A percentile compares a stretch with the other conserved stretches of the same genome.
These are phyloP conservation scores for Apodemia mormo DNA, from an alignment of 2,888 invertebrate genomes.

Conservation along the genomic window DNA sequence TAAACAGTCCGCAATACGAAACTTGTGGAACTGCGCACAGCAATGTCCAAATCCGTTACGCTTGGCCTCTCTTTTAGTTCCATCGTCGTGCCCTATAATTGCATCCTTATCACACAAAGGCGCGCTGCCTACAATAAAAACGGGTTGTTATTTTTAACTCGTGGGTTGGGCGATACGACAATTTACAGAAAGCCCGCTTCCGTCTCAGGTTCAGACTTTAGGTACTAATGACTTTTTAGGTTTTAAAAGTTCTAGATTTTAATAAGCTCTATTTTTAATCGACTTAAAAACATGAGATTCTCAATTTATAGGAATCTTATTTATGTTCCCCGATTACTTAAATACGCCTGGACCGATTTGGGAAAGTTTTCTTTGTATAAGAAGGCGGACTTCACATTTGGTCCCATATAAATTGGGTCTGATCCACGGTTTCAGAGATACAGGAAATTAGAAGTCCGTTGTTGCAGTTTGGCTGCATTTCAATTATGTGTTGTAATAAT, in stretches of 20 bases:
- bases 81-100: constrained; percentile 56
- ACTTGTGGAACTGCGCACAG: constrained; percentile 68
- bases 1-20: constrained; percentile 52
- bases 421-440: too few relatives aligned
- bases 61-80: constrained; percentile 64
- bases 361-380: too few relatives aligned
- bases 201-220: constrained; percentile 59
- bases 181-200: constrained; percentile 69
- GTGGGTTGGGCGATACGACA: constrained; percentile 67
- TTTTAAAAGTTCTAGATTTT: constrained; percentile 35
- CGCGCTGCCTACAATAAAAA: constrained; percentile 74
- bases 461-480: too few relatives aligned
- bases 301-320: too few relatives aligned
- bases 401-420: too few relatives aligned
- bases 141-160: constrained; percentile 80
- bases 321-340: too few relatives aligned
- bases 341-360: too few relatives aligned
- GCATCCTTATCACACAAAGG: constrained; percentile 68
- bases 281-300: too few relatives aligned
- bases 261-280: neutral
- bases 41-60: constrained; percentile 72
- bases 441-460: too few relatives aligned
- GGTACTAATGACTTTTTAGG: constrained; percentile 41
- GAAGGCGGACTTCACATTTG: too few relatives aligned
- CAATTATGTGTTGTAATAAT: too few relatives aligned